A percentile compares a stretch with the other conserved stretches of the same genome.
These are phyloP conservation scores for Creontiades dilutus DNA, from an alignment of 2,888 invertebrate species.

Conservation along the genomic window DNA sequence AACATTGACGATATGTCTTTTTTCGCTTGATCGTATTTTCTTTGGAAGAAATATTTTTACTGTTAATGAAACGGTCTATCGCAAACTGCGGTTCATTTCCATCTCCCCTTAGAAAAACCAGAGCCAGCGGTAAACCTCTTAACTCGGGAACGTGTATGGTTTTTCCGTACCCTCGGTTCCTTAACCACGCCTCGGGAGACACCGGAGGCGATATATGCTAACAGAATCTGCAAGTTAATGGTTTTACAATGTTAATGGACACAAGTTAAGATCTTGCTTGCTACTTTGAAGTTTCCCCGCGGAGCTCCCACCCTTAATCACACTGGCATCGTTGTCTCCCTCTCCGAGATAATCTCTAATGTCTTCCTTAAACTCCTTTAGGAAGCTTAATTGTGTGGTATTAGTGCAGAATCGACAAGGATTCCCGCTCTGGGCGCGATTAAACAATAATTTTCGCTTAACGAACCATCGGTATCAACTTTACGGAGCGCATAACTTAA, in stretches of 20 bases:
- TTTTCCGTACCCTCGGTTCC: neutral
- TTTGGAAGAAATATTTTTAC: too few relatives aligned
- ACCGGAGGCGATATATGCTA: slow-evolving; percentile 21
- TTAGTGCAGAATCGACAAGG: slow-evolving; percentile 12
- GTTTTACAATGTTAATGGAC: slow-evolving; percentile 68
- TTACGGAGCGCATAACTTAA: neutral
- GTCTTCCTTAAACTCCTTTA: slow-evolving; percentile 39
- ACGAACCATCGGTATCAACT: neutral
- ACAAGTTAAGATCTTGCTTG: slow-evolving; percentile 67
- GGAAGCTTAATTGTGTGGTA: neutral
- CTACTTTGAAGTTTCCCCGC: slow-evolving; percentile 62
- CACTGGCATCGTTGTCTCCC: slow-evolving; percentile 9
- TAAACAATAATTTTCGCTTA: neutral
- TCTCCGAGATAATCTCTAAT: slow-evolving; percentile 60
- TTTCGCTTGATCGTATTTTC: too few relatives aligned
- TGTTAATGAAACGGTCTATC: too few relatives aligned
- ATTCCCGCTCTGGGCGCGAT: neutral
- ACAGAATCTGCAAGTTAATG: slow-evolving; percentile 71
- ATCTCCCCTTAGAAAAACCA: too few relatives aligned
- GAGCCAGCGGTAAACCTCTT: too few relatives aligned
- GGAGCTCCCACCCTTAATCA: slow-evolving; percentile 56
- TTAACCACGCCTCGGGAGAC: neutral
- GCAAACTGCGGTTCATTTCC: too few relatives aligned
- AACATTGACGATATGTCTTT: too few relatives aligned
- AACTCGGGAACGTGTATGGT: too few relatives aligned